A percentile compares a stretch with the other conserved stretches of the same genome.
Conservation (phyloP, 2,797 vertebrate genomes). For the Setipinna tenuifilis region DNA sequence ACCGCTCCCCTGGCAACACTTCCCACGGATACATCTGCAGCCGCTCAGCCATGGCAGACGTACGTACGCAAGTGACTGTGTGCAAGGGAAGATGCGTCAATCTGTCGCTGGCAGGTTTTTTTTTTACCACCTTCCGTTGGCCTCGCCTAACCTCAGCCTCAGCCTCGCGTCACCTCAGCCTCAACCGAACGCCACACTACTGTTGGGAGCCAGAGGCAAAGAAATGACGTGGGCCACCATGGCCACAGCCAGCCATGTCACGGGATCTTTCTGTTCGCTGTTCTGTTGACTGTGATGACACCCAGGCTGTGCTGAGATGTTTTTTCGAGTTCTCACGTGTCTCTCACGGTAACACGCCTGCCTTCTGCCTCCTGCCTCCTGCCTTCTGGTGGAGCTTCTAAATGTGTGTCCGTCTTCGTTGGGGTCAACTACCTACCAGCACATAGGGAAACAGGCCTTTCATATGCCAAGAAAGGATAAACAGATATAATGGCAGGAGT, state of each 20-base stretch:
- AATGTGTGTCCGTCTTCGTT: too few species aligned
- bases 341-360: too few species aligned
- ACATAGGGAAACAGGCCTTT: too few species aligned
- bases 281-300: background rate
- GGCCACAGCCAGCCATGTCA: background rate
- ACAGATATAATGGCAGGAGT: background rate
- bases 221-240: background rate
- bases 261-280: background rate
- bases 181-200: too few species aligned
- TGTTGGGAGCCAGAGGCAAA: too few species aligned
- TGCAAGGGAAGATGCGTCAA: slow-evolving; percentile 41
- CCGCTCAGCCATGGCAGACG: slow-evolving; percentile 39
- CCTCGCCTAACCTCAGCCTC: too few species aligned
- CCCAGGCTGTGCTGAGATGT: background rate
- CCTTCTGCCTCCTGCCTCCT: too few species aligned
- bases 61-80: background rate
- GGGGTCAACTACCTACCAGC: too few species aligned
- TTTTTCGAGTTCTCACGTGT: background rate
- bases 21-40: slow-evolving; percentile 79
- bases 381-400: too few species aligned
- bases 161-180: too few species aligned
- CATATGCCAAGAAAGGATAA: background rate
- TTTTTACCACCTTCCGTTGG: slow-evolving; percentile 31
- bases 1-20: slow-evolving; percentile 79
- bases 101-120: slow-evolving; percentile 37